Evolutionary conservation across 2,888 invertebrate species (phyloP), one percentile per base, ranked within the genome.

Genomic region (Stomorhina lunata): DNA sequence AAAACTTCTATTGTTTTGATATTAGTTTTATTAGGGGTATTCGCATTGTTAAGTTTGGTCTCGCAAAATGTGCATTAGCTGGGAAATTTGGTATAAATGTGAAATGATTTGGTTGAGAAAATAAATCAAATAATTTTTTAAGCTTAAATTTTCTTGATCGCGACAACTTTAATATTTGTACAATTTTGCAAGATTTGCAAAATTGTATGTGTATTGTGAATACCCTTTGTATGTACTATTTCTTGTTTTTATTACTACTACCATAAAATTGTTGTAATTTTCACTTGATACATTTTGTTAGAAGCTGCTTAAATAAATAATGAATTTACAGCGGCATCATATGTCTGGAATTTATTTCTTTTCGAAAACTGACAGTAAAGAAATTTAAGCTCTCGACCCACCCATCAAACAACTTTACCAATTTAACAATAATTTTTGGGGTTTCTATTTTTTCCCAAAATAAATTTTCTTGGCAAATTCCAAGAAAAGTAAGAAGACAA

Each of bases 261-360:
- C 37, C 29, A n/a, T n/a, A n/a, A n/a, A n/a, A n/a, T 15, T 66
- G 12, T 50, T 66, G 10, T 66, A 45, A 15, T 48, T 61, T 12
- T 15, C 34, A n/a, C 12, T n/a, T 59, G 25, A 22, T 25, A 40
- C 3, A 10, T 37, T 37, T 5, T 37, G n/a, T 2, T 40, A 9
- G 9, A 2, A 25, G 50, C 50, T 37, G n/a, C 59, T 59, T 59
- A 37, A 59, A 22, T 59, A 37, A 59, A 22, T 37, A 59, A 59
- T 72, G 32, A 50, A 72, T 27, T 48, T 59, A 17, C 10, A 57
- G 22, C 45, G n/a, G n/a, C n/a, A n/a, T n/a, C n/a, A 48, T 48
- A 48, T 59, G 59, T 37, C 48, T 61, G 10, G 59, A 25, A 48
- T 61, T 1, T 69, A 45, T 43, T 45, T 22, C 25, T 50, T 50